A percentile compares a stretch with the other conserved stretches of the same genome.
Conservation (phyloP, 2,113 vertebrate species). For the Pithys albifrons region DNA sequence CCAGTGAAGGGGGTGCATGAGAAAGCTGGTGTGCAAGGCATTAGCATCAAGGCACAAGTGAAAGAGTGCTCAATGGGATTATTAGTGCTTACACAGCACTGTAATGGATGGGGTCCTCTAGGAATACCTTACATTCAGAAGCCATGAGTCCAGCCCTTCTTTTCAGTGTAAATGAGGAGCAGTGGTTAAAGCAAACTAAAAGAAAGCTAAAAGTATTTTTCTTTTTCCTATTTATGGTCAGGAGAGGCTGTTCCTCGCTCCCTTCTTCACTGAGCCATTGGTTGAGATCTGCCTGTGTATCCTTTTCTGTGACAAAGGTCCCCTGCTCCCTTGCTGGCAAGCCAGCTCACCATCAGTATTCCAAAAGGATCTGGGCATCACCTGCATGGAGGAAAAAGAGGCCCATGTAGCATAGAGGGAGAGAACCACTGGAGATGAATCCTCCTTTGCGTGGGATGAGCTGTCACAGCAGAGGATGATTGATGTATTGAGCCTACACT, state of each 20-base stretch:
- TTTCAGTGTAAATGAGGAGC: not conserved
- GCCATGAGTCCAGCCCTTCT: not conserved
- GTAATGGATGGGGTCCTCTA: slow-evolving; percentile 12
- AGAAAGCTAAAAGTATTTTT: not conserved
- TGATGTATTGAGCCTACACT: not conserved
- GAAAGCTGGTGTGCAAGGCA: not conserved
- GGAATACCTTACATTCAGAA: not conserved
- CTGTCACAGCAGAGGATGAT: not conserved
- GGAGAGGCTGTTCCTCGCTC: not conserved
- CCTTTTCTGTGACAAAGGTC: not conserved
- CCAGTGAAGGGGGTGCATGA: not conserved
- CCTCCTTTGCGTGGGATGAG: not conserved
- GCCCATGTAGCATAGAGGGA: not conserved
- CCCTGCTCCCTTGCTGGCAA: not conserved
- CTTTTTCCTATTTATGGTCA: not conserved
- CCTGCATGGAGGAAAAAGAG: not conserved
- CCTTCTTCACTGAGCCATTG: not conserved
- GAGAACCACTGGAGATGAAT: not conserved
- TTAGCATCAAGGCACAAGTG: slow-evolving; percentile 35
- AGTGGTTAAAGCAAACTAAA: not conserved
- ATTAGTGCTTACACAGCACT: slow-evolving; percentile 4
- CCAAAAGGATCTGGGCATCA: not conserved
- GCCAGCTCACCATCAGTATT: not conserved
- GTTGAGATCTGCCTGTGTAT: not conserved
- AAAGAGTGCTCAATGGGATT: not conserved